Conservation (phyloP, 2,113 vertebrate genomes). For the Tragelaphus imberbis region DNA sequence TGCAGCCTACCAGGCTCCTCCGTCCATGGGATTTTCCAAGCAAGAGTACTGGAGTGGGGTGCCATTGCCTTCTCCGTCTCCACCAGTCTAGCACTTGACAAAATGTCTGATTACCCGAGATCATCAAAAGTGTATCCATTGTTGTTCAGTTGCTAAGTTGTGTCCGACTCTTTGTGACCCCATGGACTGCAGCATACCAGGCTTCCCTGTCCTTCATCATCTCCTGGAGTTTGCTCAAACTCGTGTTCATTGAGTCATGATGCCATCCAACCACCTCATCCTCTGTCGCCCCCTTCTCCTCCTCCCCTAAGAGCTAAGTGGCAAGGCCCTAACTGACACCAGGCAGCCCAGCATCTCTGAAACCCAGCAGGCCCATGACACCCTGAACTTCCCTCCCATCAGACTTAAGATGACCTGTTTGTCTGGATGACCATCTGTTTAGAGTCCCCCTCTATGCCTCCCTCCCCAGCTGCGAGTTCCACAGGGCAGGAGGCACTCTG, state of each 20-base stretch:
- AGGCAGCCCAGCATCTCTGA: neutral
- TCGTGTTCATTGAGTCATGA: neutral
- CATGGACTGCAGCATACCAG: neutral
- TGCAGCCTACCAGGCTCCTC: no score
- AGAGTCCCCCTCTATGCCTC: neutral
- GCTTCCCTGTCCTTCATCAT: neutral
- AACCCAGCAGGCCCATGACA: rapidly evolving
- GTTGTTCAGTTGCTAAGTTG: neutral
- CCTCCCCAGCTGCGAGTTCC: neutral
- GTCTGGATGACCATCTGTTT: neutral
- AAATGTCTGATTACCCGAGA: neutral
- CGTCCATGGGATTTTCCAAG: no score
- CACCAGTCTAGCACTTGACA: neutral
- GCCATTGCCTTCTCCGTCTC: neutral
- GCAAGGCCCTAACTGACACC: neutral
- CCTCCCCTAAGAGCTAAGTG: neutral
- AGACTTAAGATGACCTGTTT: neutral
- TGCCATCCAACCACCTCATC: neutral
- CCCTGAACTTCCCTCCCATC: neutral
- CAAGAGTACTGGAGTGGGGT: no score
- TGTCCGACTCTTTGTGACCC: neutral
- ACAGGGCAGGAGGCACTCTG: rapidly evolving
- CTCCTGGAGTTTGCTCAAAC: neutral
- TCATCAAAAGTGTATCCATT: neutral
- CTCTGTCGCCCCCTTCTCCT: neutral